phyloP scores from a whole-genome alignment of 2,888 invertebrate genomes.

The Anthrax anthrax region DNA sequence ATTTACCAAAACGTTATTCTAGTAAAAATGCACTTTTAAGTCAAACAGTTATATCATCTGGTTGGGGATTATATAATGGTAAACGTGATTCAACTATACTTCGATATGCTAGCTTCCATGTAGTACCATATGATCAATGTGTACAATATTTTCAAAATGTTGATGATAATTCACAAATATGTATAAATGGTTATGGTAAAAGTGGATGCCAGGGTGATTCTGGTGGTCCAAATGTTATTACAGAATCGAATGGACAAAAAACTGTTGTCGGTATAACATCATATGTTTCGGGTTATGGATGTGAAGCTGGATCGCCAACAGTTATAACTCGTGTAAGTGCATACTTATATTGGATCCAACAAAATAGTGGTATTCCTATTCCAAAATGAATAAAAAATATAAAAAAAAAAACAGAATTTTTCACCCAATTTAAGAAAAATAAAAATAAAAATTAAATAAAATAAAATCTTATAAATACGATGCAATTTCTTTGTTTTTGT shows the following conservation, averaged over 20 bases:
- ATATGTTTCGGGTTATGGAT: background rate
- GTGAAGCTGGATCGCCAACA: background rate
- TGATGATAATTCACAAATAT: background rate
- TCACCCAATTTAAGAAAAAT: too few relatives aligned
- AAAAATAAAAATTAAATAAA: too few relatives aligned
- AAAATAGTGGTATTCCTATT: background rate
- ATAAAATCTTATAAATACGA: too few relatives aligned
- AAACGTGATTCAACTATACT: background rate
- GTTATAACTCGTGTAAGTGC: background rate
- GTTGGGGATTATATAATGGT: background rate
- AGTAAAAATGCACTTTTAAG: background rate
- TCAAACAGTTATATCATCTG: background rate
- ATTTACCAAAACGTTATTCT: background rate
- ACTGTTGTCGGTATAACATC: background rate
- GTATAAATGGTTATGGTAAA: background rate
- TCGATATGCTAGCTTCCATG: background rate
- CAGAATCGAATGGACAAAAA: background rate
- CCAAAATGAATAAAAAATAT: too few relatives aligned
- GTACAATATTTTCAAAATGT: background rate
- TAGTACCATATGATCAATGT: background rate
- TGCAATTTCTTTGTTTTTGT: too few relatives aligned
- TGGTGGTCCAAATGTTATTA: background rate
- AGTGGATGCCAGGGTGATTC: background rate
- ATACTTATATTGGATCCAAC: background rate
- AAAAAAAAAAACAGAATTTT: too few relatives aligned